Base-by-base conservation (phyloP, 2,113 vertebrate species). In the Theristicus caerulescens region DNA sequence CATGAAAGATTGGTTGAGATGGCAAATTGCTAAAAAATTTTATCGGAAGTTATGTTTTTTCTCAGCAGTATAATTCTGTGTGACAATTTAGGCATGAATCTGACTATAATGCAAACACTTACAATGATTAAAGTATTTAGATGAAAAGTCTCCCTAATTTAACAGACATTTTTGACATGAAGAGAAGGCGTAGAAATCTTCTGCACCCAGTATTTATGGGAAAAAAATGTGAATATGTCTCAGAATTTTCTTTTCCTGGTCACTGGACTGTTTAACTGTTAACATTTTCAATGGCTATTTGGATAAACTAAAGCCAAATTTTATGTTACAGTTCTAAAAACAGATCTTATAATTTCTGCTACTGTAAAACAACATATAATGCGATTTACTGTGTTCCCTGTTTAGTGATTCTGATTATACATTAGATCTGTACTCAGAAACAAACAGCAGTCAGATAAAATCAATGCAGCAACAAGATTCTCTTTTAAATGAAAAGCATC, bases 391-490 rank as follows among this genome's bases (percentile, higher is more conserved):
- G 65, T 42, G 83, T 44, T 84, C 96, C 88, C 93, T 93, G 12
- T 51, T 97, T 89, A 97, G 90, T 38, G 78, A 82, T 92, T 97
- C 96, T 90, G 92, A 97, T 98, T 95, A 86, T 73, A 96, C 90
- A 82, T 97, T 91, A 96, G 94, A 97, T 96, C 97, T 92, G 93
- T 89, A 92, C 88, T 76, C 92, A 88, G 86, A 96, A 97, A 97
- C 97, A 97, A 97, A 97, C 13, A 95, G 93, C 84, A 96, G 96
- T 85, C 96, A 95, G 96, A 97, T 96, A 97, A 96, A 98, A 98
- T 97, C 98, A 97, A 98, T 97, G 96, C 44, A 67, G 85, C 93
- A 93, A 96, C 96, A 97, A 96, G 94, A 96, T 78, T 96, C 95
- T 73, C 81, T 97, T 95, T 97, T 65, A 97, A 98, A 98, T 71